A percentile compares a stretch with the other conserved stretches of the same genome.
phyloP scores from a whole-genome alignment of 2,888 invertebrate genomes.

The Saturnia pavonia region DNA sequence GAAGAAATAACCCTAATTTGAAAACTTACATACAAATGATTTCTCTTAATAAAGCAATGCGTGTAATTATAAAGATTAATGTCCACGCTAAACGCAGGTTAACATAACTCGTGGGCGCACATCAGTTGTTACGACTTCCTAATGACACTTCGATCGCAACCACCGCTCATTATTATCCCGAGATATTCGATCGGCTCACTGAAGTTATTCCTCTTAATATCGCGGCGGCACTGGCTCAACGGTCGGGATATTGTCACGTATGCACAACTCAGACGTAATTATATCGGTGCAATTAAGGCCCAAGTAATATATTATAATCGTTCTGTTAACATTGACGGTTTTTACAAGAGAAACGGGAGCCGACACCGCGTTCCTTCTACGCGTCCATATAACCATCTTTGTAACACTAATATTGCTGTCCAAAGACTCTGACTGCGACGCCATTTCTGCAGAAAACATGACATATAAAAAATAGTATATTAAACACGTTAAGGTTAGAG shows the following conservation, averaged over 20 bases:
- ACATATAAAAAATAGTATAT: not conserved
- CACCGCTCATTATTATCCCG: slow-evolving; percentile 78
- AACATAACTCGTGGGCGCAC: slow-evolving; percentile 74
- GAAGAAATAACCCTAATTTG: not conserved
- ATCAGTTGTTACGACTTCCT: slow-evolving; percentile 77
- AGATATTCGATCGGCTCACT: slow-evolving; percentile 75
- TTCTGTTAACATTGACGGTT: slow-evolving; percentile 73
- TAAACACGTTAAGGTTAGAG: not conserved
- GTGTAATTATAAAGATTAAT: slow-evolving; percentile 73
- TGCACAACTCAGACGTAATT: slow-evolving; percentile 73
- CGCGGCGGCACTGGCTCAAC: slow-evolving; percentile 63
- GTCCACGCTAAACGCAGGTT: slow-evolving; percentile 60
- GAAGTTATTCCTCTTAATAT: slow-evolving; percentile 80
- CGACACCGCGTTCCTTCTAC: slow-evolving; percentile 57
- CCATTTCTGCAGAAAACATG: not conserved
- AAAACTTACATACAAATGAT: not conserved
- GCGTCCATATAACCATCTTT: slow-evolving; percentile 38
- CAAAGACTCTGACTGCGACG: slow-evolving; percentile 2
- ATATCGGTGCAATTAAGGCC: slow-evolving; percentile 79
- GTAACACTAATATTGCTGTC: slow-evolving; percentile 5
- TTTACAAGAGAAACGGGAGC: slow-evolving; percentile 68
- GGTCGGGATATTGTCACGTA: slow-evolving; percentile 80
- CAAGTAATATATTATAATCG: slow-evolving; percentile 82
- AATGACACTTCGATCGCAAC: slow-evolving; percentile 79
- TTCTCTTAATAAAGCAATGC: slow-evolving; percentile 31